Base-by-base conservation (phyloP, 2,888 invertebrate genomes). In the Ypsolopha sequella region DNA sequence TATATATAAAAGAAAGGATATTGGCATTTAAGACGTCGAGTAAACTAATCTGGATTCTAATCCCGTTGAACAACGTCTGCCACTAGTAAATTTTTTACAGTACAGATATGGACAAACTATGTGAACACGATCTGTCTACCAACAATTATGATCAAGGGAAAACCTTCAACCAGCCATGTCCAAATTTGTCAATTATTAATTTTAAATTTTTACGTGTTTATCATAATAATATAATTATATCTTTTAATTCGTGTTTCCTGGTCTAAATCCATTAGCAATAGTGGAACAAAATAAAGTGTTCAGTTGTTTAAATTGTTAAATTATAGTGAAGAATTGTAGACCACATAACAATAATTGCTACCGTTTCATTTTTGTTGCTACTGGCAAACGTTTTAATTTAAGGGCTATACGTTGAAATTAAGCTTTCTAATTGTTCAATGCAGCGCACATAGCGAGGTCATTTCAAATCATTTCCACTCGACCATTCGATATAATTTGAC, bases 41-140 rank as follows among this genome's bases (percentile, higher is more conserved):
- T 58, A 57, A 60, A 66, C 74, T 78, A 77, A 80, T 82, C 74
- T 74, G 68, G 71, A 82, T 81, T 80, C 82, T 77, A 75, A 73
- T 63, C 70, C 72, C 71, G 81, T 80, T 69, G 64, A 24, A 24
- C 62, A 58, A 61, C 62, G 58, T 60, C 39, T n/a, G 3, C 39
- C 43, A 2, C 43, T 13, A 8, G 43, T 14, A 6, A 34, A n/a
- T 33, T 46, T n/a, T 35, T 33, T 43, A 7, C 8, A 14, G 43
- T n/a, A 24, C 4, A 24, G 14, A 43, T 11, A 39, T 9, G 39
- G 10, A 11, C 1, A 39, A 39, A 39, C 39, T 9, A 39, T 7
- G 1, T 9, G 11, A 9, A 10, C 11, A 39, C 38, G 8, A 6
- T n/a, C 38, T n/a, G 6, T 38, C 2, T 4, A n/a, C 38, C 38